Evolutionary conservation across 1,140 invertebrate species (phyloP).

Genomic region (Pogonomyrmex californicus): DNA sequence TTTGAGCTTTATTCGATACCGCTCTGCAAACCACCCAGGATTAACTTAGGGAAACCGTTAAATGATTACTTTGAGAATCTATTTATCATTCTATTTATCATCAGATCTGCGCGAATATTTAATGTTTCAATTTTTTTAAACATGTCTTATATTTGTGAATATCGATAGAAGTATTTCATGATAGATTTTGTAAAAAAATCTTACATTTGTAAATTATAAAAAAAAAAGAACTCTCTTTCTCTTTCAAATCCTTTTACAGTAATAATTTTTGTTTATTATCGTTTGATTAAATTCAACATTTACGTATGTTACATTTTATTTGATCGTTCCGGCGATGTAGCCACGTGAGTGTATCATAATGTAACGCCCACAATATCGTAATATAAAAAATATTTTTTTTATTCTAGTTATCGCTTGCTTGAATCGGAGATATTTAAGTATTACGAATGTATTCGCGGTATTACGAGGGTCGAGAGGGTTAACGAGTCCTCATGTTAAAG

Average conservation of each 20-base stretch:
- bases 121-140: conserved; percentile 8
- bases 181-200: not conserved
- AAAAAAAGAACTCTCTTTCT: not conserved
- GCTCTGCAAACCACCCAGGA: conserved; percentile 12
- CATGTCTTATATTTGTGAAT: not conserved
- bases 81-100: conserved; percentile 32
- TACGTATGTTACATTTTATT: not conserved
- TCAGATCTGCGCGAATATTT: not conserved
- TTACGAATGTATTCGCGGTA: conserved; percentile 42
- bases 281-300: not conserved
- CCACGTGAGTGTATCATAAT: not conserved
- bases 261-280: conserved; percentile 7
- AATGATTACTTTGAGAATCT: conserved; percentile 14
- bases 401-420: not conserved
- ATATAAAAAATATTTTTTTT: not conserved
- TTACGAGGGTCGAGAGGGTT: conserved; percentile 21
- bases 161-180: not conserved
- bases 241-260: not conserved
- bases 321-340: not conserved
- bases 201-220: not conserved
- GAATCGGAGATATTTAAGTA: not conserved
- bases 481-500: conserved; percentile 47
- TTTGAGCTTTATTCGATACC: conserved; percentile 24
- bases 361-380: not conserved
- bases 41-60: conserved; percentile 24